A percentile compares a stretch with the other conserved stretches of the same genome.
Evolutionary conservation across 2,888 invertebrate species (phyloP).

Genomic region (Tanytarsus gracilentus): DNA sequence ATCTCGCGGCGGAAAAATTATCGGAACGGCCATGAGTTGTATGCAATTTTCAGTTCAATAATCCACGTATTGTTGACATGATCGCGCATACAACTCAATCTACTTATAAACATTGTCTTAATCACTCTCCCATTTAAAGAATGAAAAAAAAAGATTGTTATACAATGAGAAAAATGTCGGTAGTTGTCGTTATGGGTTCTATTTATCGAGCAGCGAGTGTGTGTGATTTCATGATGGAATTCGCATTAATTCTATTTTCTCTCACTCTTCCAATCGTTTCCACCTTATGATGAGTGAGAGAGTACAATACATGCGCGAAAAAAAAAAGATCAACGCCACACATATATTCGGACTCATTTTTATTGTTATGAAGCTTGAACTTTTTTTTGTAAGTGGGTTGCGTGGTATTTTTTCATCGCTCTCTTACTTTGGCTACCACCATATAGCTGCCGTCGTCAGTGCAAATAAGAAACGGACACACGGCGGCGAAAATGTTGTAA

Average conservation of each 20-base stretch:
- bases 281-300: not conserved
- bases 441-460: not conserved
- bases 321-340: constrained; percentile 4
- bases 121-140: too few relatives aligned
- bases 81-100: too few relatives aligned
- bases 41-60: constrained; percentile 18
- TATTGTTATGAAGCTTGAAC: not conserved
- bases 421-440: not conserved
- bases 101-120: too few relatives aligned
- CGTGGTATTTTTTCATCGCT: not conserved
- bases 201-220: not conserved
- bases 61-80: not conserved
- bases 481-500: not conserved
- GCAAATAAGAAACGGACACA: not conserved
- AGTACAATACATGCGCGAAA: not conserved
- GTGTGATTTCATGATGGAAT: constrained; percentile 8
- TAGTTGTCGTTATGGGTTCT: not conserved
- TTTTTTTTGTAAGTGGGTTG: constrained; percentile 15
- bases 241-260: not conserved
- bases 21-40: too few relatives aligned
- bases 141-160: too few relatives aligned
- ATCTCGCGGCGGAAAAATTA: too few relatives aligned
- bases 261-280: constrained; percentile 2
- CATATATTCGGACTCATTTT: constrained; percentile 7
- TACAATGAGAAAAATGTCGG: too few relatives aligned